These are phyloP conservation scores for Drosophila nebulosa DNA, from an alignment of 1,140 invertebrate genomes.

Conservation along the genomic window DNA sequence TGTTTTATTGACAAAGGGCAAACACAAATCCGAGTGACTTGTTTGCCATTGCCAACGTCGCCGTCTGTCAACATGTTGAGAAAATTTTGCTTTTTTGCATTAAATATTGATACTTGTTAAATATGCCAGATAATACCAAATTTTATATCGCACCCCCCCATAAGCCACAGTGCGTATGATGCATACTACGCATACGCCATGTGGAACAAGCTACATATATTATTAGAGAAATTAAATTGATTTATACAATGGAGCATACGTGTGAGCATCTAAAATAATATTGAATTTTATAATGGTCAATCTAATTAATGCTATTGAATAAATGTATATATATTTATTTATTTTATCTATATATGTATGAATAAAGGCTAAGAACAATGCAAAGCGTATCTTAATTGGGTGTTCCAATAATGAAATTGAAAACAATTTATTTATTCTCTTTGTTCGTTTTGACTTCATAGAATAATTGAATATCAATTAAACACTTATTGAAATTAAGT, in stretches of 20 bases:
- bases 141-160: neutral
- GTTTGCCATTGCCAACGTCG: neutral
- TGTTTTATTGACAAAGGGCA: conserved; percentile 21
- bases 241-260: conserved; percentile 61
- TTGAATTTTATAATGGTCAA: neutral
- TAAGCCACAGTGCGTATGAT: neutral
- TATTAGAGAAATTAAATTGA: neutral
- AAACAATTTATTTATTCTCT: too few relatives aligned
- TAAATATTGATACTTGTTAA: conserved; percentile 69
- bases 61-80: conserved; percentile 57
- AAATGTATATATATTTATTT: too few relatives aligned
- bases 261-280: conserved; percentile 9
- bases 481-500: too few relatives aligned
- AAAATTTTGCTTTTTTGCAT: conserved; percentile 52
- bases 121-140: conserved; percentile 21
- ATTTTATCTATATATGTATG: neutral
- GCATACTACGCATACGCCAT: conserved; percentile 39
- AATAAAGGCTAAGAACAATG: neutral
- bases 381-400: neutral
- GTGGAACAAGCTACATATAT: neutral
- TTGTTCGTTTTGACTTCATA: too few relatives aligned
- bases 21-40: neutral
- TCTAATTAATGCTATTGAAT: too few relatives aligned
- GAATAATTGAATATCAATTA: too few relatives aligned
- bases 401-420: neutral